These are phyloP conservation scores for Tinea trinotella DNA, from an alignment of 2,888 invertebrate genomes.

Conservation along the genomic window DNA sequence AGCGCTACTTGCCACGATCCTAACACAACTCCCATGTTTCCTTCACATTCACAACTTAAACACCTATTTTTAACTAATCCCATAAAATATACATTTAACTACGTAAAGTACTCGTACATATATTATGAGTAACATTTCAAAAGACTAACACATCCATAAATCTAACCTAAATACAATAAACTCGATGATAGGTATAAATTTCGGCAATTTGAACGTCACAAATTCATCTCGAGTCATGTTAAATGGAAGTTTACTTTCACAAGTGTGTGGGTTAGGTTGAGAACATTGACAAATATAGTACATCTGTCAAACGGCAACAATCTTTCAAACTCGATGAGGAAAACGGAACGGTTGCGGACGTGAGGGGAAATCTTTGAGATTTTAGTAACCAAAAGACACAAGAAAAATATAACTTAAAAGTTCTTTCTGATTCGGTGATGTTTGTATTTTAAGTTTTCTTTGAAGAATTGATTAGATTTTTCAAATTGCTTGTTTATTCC, in stretches of 20 bases:
- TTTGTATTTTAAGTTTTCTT: constrained; percentile 2
- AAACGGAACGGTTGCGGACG: constrained; percentile 26
- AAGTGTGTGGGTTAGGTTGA: constrained; percentile 30
- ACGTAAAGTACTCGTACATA: too few relatives aligned
- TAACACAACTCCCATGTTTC: too few relatives aligned
- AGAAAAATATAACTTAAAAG: constrained; percentile 8
- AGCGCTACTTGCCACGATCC: too few relatives aligned
- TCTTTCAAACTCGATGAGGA: constrained; percentile 28
- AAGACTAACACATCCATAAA: background rate
- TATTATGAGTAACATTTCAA: background rate
- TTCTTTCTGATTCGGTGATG: background rate
- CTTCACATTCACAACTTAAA: too few relatives aligned
- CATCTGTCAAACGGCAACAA: constrained; percentile 50
- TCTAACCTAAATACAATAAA: background rate
- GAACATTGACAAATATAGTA: constrained; percentile 51
- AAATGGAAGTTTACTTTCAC: constrained; percentile 44
- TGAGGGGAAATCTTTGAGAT: constrained; percentile 17
- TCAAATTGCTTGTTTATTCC: background rate
- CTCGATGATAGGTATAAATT: constrained; percentile 11
- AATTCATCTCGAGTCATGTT: constrained; percentile 40
- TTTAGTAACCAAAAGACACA: constrained; percentile 14
- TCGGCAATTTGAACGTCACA: constrained; percentile 9
- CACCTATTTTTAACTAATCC: too few relatives aligned
- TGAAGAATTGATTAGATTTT: background rate
- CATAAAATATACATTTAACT: too few relatives aligned